phyloP scores from a whole-genome alignment of 2,888 invertebrate genomes.

The Catocala fraxini region DNA sequence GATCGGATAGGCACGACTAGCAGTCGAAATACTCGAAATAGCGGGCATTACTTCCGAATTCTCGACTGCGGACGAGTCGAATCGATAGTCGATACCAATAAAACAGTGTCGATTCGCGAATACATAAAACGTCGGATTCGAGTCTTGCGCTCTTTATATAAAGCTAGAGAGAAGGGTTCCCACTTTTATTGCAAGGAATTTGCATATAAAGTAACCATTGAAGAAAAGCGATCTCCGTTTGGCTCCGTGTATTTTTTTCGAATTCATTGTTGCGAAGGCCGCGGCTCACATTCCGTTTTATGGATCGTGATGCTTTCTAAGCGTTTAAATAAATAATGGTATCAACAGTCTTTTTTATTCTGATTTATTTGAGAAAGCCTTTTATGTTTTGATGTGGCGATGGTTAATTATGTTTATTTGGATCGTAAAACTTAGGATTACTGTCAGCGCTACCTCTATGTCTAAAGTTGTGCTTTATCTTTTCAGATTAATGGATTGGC shows the following conservation, averaged over 20 bases:
- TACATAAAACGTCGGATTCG: conserved; percentile 85
- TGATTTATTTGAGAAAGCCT: conserved; percentile 75
- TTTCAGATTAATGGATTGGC: conserved; percentile 73
- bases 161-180: conserved; percentile 86
- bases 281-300: conserved; percentile 78
- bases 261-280: conserved; percentile 85
- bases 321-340: conserved; percentile 82
- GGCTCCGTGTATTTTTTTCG: conserved; percentile 77
- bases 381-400: conserved; percentile 67
- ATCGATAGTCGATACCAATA: conserved; percentile 86
- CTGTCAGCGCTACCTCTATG: conserved; percentile 45
- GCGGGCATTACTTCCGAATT: conserved; percentile 81
- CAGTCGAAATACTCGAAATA: conserved; percentile 76
- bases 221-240: conserved; percentile 86
- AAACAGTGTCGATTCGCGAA: conserved; percentile 85
- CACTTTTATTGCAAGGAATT: conserved; percentile 85
- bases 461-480: conserved; percentile 53
- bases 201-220: conserved; percentile 88
- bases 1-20: conserved; percentile 77
- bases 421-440: conserved; percentile 58
- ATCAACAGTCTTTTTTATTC: conserved; percentile 76
- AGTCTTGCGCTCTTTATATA: conserved; percentile 82
- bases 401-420: conserved; percentile 65
- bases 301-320: conserved; percentile 80
- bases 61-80: conserved; percentile 71